Percentiles rank a stretch among this genome's conserved stretches.
Conservation (phyloP, 2,888 invertebrate species). For the Drosophila helvetica region DNA sequence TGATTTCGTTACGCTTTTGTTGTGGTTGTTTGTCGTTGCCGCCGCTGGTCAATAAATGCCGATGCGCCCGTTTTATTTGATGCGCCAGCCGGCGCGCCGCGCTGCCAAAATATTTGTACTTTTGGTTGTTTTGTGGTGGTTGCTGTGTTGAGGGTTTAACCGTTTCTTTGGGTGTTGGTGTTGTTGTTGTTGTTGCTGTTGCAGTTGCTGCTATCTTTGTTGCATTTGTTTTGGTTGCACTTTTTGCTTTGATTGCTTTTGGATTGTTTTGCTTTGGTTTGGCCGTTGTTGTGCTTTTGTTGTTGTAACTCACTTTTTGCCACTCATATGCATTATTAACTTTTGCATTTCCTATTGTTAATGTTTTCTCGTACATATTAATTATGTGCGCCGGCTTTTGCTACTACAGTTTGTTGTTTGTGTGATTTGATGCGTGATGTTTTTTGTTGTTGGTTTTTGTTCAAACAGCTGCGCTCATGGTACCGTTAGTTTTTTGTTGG, state of each 20-base stretch:
- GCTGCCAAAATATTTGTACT: slow-evolving; percentile 64
- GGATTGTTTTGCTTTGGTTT: slow-evolving; percentile 45
- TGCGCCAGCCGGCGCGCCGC: slow-evolving; percentile 76
- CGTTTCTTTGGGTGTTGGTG: slow-evolving; percentile 35
- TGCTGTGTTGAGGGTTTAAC: slow-evolving; percentile 46
- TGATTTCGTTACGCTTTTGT: slow-evolving; percentile 47
- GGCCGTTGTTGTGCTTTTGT: slow-evolving; percentile 49
- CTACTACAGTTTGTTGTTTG: slow-evolving; percentile 35
- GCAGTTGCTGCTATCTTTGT: slow-evolving; percentile 34
- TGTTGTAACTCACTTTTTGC: slow-evolving; percentile 78
- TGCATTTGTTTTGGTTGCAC: slow-evolving; percentile 33
- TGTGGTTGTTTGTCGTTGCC: slow-evolving; percentile 73
- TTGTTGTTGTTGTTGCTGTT: slow-evolving; percentile 12
- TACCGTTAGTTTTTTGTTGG: slow-evolving; percentile 55
- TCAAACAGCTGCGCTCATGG: slow-evolving; percentile 69
- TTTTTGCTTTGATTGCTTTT: slow-evolving; percentile 37
- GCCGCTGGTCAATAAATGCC: slow-evolving; percentile 82
- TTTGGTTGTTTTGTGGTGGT: slow-evolving; percentile 42
- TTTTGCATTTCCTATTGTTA: slow-evolving; percentile 72
- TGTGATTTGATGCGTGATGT: slow-evolving; percentile 53
- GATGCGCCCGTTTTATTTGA: slow-evolving; percentile 83
- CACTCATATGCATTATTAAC: slow-evolving; percentile 79
- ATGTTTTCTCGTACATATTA: slow-evolving; percentile 77
- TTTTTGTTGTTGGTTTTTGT: slow-evolving; percentile 32
- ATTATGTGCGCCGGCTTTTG: slow-evolving; percentile 50